A percentile compares a stretch with the other conserved stretches of the same genome.
phyloP scores from a whole-genome alignment of 2,888 invertebrate genomes.

The Himalopsyche kuldschensis region DNA sequence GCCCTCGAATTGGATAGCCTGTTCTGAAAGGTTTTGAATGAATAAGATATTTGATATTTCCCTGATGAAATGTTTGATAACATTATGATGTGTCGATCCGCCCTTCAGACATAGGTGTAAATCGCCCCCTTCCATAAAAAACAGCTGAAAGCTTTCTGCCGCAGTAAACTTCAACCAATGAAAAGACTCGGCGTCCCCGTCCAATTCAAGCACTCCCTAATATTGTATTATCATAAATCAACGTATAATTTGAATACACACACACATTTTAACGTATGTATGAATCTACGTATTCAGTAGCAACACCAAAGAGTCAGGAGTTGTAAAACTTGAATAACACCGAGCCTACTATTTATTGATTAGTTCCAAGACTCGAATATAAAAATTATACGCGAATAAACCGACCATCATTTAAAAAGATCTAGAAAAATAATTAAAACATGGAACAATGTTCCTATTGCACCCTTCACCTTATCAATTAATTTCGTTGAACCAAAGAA shows the following conservation, averaged over 20 bases:
- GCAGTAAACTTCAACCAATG: slow-evolving; percentile 8
- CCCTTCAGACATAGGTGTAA: slow-evolving; percentile 23
- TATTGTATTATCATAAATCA: background rate
- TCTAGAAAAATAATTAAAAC: too few species aligned
- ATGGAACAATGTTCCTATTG: too few species aligned
- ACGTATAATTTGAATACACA: background rate
- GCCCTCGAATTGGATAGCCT: background rate
- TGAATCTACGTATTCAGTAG: too few species aligned
- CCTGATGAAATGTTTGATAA: slow-evolving; percentile 29
- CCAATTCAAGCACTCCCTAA: background rate
- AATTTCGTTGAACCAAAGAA: too few species aligned
- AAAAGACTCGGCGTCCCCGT: background rate
- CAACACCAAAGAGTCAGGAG: too few species aligned
- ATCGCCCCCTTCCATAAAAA: slow-evolving; percentile 6
- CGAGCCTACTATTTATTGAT: too few species aligned
- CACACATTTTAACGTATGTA: too few species aligned
- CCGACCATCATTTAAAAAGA: too few species aligned
- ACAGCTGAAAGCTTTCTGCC: background rate
- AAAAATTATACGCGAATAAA: too few species aligned
- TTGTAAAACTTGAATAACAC: too few species aligned
- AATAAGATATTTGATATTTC: slow-evolving; percentile 29
- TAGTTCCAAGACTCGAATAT: too few species aligned
- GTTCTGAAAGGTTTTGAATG: background rate
- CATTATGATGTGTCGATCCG: slow-evolving; percentile 24
- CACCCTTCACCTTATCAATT: too few species aligned